These are phyloP conservation scores for Electrophaes corylata DNA, from an alignment of 2,888 invertebrate species.

Conservation along the genomic window DNA sequence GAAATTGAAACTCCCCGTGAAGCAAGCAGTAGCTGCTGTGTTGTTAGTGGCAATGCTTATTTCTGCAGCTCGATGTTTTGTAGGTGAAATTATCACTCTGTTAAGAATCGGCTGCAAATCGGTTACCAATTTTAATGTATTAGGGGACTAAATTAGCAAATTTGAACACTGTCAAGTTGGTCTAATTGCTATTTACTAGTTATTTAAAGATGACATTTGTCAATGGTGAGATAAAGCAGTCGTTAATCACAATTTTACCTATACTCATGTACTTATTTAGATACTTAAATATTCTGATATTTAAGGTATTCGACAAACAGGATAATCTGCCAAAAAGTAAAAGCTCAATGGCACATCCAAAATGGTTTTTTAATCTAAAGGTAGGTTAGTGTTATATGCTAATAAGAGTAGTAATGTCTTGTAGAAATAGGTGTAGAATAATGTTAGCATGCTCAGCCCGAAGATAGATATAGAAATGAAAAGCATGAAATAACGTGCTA, in stretches of 20 bases:
- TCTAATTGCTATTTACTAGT: too few species aligned
- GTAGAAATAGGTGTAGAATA: neutral
- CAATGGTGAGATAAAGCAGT: too few species aligned
- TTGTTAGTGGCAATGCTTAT: slow-evolving; percentile 7
- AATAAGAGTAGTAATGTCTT: neutral
- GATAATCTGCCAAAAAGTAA: neutral
- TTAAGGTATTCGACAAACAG: too few species aligned
- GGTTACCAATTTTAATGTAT: too few species aligned
- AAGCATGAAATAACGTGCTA: slow-evolving; percentile 63
- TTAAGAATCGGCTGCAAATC: neutral
- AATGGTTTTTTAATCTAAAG: neutral
- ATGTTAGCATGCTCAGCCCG: slow-evolving; percentile 60
- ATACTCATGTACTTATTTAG: too few species aligned
- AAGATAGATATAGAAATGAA: slow-evolving; percentile 47
- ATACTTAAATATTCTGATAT: too few species aligned
- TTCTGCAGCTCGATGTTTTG: slow-evolving; percentile 1
- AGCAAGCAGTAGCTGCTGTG: slow-evolving; percentile 7
- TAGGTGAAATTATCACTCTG: neutral
- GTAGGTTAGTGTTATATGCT: neutral
- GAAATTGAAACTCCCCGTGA: neutral
- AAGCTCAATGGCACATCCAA: neutral
- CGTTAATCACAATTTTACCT: too few species aligned
- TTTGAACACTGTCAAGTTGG: too few species aligned
- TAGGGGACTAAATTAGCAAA: neutral
- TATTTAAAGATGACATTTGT: too few species aligned